Evolutionary conservation across 2,113 vertebrate species (phyloP).

Genomic region (Sorex fumeus): DNA sequence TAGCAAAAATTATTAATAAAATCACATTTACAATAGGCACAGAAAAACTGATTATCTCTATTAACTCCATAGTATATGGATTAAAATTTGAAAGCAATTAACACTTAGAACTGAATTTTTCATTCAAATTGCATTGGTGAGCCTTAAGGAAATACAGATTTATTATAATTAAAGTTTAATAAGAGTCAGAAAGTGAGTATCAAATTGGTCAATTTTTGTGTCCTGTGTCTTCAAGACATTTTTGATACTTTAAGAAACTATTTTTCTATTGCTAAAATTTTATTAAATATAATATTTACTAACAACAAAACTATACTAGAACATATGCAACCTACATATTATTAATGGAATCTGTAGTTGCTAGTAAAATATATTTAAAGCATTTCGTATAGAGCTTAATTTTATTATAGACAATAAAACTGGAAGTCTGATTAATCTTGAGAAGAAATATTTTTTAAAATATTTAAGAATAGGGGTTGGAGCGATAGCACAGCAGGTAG

Average conservation of each 20-base stretch:
- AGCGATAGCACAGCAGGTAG: too few relatives aligned
- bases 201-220: constrained; percentile 62
- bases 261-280: constrained; percentile 46
- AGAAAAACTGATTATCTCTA: constrained; percentile 28
- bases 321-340: constrained; percentile 11
- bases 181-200: constrained; percentile 76
- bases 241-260: constrained; percentile 76
- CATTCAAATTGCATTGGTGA: constrained; percentile 69
- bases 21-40: constrained; percentile 36
- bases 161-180: constrained; percentile 81
- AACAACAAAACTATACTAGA: constrained; percentile 10
- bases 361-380: constrained; percentile 45
- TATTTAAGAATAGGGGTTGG: too few relatives aligned
- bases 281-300: constrained; percentile 57
- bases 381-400: constrained; percentile 43
- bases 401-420: neutral
- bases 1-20: neutral
- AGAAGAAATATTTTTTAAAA: neutral
- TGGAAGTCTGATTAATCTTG: neutral
- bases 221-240: constrained; percentile 69
- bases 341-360: neutral
- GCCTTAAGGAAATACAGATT: constrained; percentile 70
- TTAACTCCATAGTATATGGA: neutral
- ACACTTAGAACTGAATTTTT: constrained; percentile 71
- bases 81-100: constrained; percentile 69